These are phyloP conservation scores for Pempheris klunzingeri DNA, from an alignment of 2,797 vertebrate species.

Conservation along the genomic window DNA sequence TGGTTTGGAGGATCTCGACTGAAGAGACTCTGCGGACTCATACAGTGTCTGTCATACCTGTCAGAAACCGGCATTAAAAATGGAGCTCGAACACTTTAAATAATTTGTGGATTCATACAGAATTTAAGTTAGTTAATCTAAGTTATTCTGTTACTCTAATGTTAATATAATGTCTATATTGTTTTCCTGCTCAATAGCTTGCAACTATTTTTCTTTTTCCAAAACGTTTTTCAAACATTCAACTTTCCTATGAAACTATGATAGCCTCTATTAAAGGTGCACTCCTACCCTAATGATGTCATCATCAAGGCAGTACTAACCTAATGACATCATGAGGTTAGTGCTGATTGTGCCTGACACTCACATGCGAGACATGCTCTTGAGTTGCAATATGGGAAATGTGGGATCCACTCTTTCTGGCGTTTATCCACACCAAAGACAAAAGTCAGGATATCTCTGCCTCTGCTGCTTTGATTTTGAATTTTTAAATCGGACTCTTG, in stretches of 20 bases:
- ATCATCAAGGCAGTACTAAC: neutral
- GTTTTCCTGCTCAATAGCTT: neutral
- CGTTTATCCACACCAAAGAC: neutral
- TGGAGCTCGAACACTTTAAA: neutral
- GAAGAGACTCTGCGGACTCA: constrained; percentile 58
- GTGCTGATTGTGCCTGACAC: neutral
- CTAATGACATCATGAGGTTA: neutral
- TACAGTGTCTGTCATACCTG: constrained; percentile 80
- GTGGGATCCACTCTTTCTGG: neutral
- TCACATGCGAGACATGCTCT: neutral
- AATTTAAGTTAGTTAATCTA: neutral
- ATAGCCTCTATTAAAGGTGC: neutral
- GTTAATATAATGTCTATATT: too few species aligned
- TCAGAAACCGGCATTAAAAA: constrained; percentile 23
- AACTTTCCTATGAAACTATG: too few species aligned
- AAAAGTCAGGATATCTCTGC: neutral
- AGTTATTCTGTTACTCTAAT: neutral
- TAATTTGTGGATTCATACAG: neutral
- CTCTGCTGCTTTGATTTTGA: neutral
- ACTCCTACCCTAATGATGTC: neutral
- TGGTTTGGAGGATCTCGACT: constrained; percentile 72
- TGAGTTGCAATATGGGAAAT: neutral
- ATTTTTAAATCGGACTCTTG: neutral
- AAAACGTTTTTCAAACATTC: neutral
- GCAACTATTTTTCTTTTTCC: neutral